phyloP scores from a whole-genome alignment of 2,113 vertebrate genomes.

The Sphyrna mokarran region DNA sequence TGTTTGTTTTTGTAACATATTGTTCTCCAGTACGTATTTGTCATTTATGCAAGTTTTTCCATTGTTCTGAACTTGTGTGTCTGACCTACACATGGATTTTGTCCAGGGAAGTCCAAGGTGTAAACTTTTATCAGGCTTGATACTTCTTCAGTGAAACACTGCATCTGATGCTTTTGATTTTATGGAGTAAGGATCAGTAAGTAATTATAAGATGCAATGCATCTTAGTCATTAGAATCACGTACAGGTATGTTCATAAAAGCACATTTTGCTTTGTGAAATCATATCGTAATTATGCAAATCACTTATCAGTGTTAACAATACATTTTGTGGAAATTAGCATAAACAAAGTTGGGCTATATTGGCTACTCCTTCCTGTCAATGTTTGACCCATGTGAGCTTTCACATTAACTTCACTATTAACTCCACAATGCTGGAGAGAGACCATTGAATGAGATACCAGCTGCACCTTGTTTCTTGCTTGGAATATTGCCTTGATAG shows the following conservation, averaged over 20 bases:
- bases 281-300: not conserved
- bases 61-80: not conserved
- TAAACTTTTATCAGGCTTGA: not conserved
- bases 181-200: not conserved
- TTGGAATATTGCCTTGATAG: not conserved
- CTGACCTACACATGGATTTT: not conserved
- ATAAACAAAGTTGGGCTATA: not conserved
- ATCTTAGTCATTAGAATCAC: not conserved
- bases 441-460: not conserved
- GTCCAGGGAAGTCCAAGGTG: not conserved
- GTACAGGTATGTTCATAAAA: not conserved
- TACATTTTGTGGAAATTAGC: not conserved
- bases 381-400: not conserved
- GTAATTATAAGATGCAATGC: not conserved
- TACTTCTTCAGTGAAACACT: not conserved
- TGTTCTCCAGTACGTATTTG: not conserved
- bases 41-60: not conserved
- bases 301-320: not conserved
- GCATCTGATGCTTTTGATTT: not conserved
- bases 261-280: not conserved
- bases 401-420: not conserved
- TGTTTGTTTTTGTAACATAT: not conserved
- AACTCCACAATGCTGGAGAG: not conserved
- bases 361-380: not conserved
- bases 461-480: not conserved